Percentiles rank a stretch among this genome's conserved stretches.
These are phyloP conservation scores for Cataglyphis rosenhaueri DNA, from an alignment of 2,888 invertebrate genomes.

Conservation along the genomic window DNA sequence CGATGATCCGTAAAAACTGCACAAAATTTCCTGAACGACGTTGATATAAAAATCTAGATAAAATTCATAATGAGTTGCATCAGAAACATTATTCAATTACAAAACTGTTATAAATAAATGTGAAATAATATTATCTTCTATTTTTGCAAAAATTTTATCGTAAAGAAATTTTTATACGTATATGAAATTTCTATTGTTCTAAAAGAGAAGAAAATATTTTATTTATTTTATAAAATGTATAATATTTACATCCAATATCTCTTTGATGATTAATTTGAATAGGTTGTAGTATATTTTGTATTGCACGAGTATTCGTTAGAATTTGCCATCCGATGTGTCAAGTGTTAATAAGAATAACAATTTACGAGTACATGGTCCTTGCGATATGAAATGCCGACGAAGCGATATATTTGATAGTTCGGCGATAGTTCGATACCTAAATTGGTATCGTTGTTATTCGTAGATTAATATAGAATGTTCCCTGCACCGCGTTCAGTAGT, in stretches of 20 bases:
- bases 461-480: slow-evolving; percentile 55
- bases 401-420: not conserved
- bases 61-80: not conserved
- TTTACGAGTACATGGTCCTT: slow-evolving; percentile 24
- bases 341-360: slow-evolving; percentile 32
- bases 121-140: not conserved
- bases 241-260: not conserved
- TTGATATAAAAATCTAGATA: not conserved
- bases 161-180: not conserved
- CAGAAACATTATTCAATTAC: not conserved
- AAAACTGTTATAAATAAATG: not conserved
- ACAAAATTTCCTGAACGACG: not conserved
- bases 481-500: slow-evolving; percentile 52
- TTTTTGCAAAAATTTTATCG: not conserved
- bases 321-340: not conserved
- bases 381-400: slow-evolving; percentile 34
- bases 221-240: not conserved
- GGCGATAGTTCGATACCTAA: not conserved
- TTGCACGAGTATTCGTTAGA: not conserved
- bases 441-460: slow-evolving; percentile 10
- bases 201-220: not conserved
- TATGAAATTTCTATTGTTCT: not conserved
- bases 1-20: slow-evolving; percentile 6
- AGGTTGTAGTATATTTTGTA: not conserved
- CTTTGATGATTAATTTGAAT: not conserved